Conservation (phyloP, 2,113 vertebrate genomes). For the Pangasianodon hypophthalmus region DNA sequence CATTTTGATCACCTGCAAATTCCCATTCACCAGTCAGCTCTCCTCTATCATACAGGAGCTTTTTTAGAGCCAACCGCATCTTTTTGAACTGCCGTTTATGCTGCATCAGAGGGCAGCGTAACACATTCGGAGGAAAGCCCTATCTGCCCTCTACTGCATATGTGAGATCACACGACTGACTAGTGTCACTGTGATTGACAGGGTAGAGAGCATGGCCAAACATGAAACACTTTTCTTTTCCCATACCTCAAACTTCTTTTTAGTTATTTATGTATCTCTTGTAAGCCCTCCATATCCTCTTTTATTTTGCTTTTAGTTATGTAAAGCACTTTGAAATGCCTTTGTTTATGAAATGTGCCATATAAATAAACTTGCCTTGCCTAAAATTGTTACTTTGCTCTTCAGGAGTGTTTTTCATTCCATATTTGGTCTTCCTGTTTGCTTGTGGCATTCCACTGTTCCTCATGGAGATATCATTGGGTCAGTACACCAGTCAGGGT, state of each 20-base stretch:
- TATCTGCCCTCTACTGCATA: no score
- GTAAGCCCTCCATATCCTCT: neutral
- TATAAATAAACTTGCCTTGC: neutral
- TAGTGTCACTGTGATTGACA: no score
- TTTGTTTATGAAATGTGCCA: neutral
- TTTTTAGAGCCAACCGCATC: neutral
- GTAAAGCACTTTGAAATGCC: neutral
- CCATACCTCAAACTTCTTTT: neutral
- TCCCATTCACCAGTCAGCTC: neutral
- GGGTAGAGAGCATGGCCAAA: neutral
- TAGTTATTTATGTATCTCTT: neutral
- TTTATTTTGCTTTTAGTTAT: neutral
- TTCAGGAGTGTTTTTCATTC: conserved; percentile 77
- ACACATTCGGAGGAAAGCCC: no score
- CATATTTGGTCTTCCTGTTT: conserved; percentile 76
- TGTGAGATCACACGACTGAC: no score
- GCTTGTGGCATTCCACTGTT: conserved; percentile 78
- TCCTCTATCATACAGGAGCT: neutral
- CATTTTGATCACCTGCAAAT: no score
- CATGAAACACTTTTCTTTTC: neutral
- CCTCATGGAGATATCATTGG: conserved; percentile 73
- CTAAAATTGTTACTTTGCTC: conserved; percentile 29
- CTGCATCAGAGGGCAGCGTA: neutral
- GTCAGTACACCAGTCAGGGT: conserved; percentile 78
- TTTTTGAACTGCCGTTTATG: neutral